These are phyloP conservation scores for Anorthoa munda DNA, from an alignment of 2,888 invertebrate species.

Conservation along the genomic window DNA sequence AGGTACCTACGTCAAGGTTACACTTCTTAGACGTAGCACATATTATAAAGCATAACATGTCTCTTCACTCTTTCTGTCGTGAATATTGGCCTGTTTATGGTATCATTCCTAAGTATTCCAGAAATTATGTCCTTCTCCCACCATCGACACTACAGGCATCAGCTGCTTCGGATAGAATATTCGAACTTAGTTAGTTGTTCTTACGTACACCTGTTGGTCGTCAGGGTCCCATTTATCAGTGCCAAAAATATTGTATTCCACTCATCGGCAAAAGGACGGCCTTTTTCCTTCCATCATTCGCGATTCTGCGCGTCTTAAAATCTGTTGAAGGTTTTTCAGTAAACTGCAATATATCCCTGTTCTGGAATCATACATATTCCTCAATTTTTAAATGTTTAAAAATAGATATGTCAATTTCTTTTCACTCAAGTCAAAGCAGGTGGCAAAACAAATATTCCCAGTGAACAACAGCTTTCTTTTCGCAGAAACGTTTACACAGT, in stretches of 20 bases:
- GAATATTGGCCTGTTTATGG: neutral
- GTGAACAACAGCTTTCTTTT: conserved; percentile 85
- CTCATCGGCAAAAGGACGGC: neutral
- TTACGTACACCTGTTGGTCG: no score
- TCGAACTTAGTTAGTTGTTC: no score
- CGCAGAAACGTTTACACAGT: conserved; percentile 78
- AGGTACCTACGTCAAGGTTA: no score
- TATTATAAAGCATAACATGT: neutral
- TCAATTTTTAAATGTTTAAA: conserved; percentile 42
- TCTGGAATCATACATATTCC: neutral
- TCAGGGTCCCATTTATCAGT: no score
- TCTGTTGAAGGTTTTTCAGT: no score
- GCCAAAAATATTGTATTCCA: neutral
- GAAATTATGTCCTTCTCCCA: neutral
- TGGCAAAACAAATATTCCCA: conserved; percentile 78
- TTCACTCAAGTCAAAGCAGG: conserved; percentile 73
- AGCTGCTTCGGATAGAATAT: neutral
- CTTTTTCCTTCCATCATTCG: no score
- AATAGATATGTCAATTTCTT: conserved; percentile 53
- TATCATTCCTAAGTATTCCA: neutral
- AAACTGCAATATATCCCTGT: neutral
- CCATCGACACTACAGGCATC: neutral
- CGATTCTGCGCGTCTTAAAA: neutral
- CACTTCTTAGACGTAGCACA: neutral
- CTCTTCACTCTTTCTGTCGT: neutral